phyloP scores from a whole-genome alignment of 2,888 invertebrate genomes.

The Eudemis profundana region DNA sequence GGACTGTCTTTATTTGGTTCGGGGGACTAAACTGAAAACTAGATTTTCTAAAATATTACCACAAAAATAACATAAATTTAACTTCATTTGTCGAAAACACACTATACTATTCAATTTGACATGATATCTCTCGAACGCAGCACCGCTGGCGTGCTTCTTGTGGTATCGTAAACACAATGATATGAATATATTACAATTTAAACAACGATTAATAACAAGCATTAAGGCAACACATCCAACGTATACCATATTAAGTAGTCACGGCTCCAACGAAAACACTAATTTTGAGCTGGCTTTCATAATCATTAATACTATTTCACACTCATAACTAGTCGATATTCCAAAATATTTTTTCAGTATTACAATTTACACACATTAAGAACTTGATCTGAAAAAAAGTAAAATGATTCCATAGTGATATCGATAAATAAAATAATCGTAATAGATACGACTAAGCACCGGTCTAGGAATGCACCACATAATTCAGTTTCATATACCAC shows the following conservation, averaged over 20 bases:
- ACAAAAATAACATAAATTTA: not conserved
- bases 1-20: slow-evolving; percentile 1
- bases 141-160: not conserved
- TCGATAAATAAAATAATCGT: not conserved
- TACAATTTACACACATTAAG: slow-evolving; percentile 13
- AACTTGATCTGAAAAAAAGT: slow-evolving; percentile 30
- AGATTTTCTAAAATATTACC: too few species aligned
- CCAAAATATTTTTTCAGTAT: not conserved
- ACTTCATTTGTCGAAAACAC: not conserved
- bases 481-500: slow-evolving; percentile 7
- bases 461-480: slow-evolving; percentile 28
- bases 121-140: slow-evolving; percentile 8
- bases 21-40: too few species aligned
- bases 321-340: slow-evolving; percentile 22
- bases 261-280: slow-evolving; percentile 3
- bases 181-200: slow-evolving; percentile 43
- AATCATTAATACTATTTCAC: slow-evolving; percentile 6
- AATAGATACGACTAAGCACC: slow-evolving; percentile 25
- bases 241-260: slow-evolving; percentile 27
- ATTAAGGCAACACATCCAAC: slow-evolving; percentile 39
- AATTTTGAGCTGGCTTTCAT: slow-evolving; percentile 32
- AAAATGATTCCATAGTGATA: slow-evolving; percentile 5
- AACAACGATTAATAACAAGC: slow-evolving; percentile 44
- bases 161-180: slow-evolving; percentile 30
- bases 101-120: not conserved